Evolutionary conservation across 2,888 invertebrate species (phyloP), one percentile per base, ranked within the genome.

Genomic region (Micoletzkya japonica): DNA sequence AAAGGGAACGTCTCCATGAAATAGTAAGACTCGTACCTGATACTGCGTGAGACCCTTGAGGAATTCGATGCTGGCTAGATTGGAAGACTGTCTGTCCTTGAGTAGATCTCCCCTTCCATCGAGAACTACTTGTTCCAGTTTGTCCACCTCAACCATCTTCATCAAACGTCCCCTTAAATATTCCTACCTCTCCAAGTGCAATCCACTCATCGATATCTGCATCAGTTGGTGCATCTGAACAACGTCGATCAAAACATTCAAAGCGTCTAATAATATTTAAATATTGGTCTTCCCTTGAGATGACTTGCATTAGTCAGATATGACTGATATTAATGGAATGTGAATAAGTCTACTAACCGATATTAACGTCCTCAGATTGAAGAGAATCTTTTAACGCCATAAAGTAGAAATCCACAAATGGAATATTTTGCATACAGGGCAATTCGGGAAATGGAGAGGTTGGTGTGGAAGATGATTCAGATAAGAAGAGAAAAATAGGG

Each of bases 141-240:
- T 72, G 4, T 54, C 57, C 0, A 77, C 70, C 63, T 63, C 20
- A 63, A 50, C n/a, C 26, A 20, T 57, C 26, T 14, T 44, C 20
- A 20, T 10, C 20, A 44, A 20, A 44, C 44, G 44, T 10, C 10
- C 20, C 44, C 10, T 58, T 4, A 30, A 58, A 14, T 7, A 52
- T n/a, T 6, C 52, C 6, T 10, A 81, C 78, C 39, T 84, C 82
- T 17, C 84, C 84, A 1, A 74, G 61, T 7, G 79, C 77, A 36
- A 85, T 70, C 84, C 84, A 84, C 50, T 80, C 76, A 20, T 82
- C 78, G 26, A 84, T 74, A 70, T 83, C 80, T 60, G 82, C 77
- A 28, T 82, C 82, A 14, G 76, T 72, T 28, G 84, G 84, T 3
- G 84, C 84, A 67, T 85, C 84, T 84, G 71, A 67, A 80, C 68